Percentiles rank a stretch among this genome's conserved stretches.
phyloP scores from a whole-genome alignment of 2,888 invertebrate genomes.

The Eupithecia exiguata region DNA sequence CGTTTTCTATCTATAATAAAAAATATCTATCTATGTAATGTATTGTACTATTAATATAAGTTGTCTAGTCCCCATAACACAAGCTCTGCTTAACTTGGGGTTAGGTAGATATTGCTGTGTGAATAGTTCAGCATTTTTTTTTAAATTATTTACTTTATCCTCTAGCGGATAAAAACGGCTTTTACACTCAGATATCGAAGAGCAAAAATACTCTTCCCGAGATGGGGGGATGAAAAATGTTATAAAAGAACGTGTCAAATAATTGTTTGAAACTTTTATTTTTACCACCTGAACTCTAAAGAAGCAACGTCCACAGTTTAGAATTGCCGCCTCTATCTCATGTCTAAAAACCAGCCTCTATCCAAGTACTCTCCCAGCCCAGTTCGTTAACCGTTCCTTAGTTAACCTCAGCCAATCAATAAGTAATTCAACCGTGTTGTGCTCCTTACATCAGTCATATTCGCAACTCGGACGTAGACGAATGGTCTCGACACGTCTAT shows the following conservation, averaged over 20 bases:
- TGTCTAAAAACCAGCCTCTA: not conserved
- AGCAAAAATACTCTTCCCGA: too few species aligned
- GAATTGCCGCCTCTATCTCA: not conserved
- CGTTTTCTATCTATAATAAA: too few species aligned
- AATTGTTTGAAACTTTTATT: not conserved
- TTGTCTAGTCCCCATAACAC: too few species aligned
- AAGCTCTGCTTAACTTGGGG: too few species aligned
- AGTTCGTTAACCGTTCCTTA: not conserved
- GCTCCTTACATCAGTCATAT: slow-evolving; percentile 23
- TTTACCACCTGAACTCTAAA: not conserved
- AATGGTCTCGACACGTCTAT: slow-evolving; percentile 15
- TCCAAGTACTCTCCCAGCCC: not conserved
- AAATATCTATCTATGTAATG: too few species aligned
- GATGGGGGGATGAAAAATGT: too few species aligned
- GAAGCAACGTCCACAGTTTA: not conserved
- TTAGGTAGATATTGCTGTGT: too few species aligned
- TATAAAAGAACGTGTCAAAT: not conserved
- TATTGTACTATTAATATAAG: too few species aligned
- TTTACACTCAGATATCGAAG: too few species aligned
- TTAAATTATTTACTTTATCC: too few species aligned
- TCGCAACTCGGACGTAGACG: slow-evolving; percentile 18
- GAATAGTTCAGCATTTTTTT: too few species aligned
- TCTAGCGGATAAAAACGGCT: too few species aligned
- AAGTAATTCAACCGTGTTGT: not conserved
- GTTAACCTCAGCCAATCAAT: not conserved